Conservation (phyloP, 1,140 invertebrate genomes). For the Cryptotermes secundus region DNA sequence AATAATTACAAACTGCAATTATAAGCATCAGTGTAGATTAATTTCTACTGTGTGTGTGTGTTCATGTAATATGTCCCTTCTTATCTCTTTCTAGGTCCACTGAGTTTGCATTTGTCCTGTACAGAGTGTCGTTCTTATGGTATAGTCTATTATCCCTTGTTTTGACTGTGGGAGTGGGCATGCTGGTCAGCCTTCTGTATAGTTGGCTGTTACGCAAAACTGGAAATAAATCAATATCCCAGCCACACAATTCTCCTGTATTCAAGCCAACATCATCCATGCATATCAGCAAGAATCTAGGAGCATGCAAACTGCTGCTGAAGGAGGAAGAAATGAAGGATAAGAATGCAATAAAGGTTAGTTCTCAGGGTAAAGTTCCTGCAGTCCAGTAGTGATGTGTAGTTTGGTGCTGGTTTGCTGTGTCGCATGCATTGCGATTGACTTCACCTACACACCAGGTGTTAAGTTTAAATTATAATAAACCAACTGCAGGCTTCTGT, state of each 20-base stretch:
- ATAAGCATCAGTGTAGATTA: no score
- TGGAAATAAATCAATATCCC: not conserved
- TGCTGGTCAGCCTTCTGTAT: slow-evolving; percentile 9
- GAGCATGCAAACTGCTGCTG: not conserved
- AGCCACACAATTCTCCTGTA: not conserved
- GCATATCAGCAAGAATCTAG: not conserved
- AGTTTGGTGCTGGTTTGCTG: not conserved
- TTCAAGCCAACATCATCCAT: not conserved
- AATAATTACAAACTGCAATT: no score
- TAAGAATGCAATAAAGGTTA: not conserved
- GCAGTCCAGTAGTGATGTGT: not conserved
- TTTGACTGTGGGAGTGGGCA: slow-evolving; percentile 10
- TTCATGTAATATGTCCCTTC: no score
- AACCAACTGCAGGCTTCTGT: not conserved
- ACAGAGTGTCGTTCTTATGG: slow-evolving; percentile 30
- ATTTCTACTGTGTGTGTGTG: no score
- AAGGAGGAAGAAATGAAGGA: not conserved
- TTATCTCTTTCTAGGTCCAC: not conserved
- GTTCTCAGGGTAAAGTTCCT: not conserved
- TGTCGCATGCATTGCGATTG: not conserved
- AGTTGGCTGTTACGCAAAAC: not conserved
- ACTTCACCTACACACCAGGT: not conserved
- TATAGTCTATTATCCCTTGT: slow-evolving; percentile 13
- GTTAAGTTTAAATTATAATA: not conserved
- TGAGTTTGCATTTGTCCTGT: slow-evolving; percentile 21